Conservation (phyloP, 2,797 vertebrate species). For the Coccyzus lansbergi region DNA sequence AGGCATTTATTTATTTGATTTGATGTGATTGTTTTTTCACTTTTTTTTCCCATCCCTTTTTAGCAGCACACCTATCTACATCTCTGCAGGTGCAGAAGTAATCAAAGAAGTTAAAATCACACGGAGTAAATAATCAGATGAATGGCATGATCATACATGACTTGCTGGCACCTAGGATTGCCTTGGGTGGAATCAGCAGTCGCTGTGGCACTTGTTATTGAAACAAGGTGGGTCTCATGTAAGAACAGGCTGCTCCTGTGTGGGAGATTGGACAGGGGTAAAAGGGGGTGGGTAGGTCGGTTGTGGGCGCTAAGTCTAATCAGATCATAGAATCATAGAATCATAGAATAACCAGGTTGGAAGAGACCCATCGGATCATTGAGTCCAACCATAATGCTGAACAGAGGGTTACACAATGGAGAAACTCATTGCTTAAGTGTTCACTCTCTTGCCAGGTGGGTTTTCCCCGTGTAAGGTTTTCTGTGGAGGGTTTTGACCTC, state of each 20-base stretch:
- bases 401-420: background rate
- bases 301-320: background rate
- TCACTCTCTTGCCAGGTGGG: background rate
- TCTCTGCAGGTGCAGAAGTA: background rate
- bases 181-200: background rate
- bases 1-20: background rate
- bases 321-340: too few relatives aligned
- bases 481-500: background rate
- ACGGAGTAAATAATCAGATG: background rate
- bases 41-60: background rate
- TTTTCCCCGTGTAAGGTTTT: accelerated
- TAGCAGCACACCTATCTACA: background rate
- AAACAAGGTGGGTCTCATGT: background rate
- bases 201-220: background rate
- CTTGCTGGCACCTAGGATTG: background rate
- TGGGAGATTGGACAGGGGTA: background rate
- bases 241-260: background rate
- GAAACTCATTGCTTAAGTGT: background rate
- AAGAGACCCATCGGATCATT: too few relatives aligned
- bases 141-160: background rate
- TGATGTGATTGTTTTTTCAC: background rate
- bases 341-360: too few relatives aligned
- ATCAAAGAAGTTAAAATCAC: background rate
- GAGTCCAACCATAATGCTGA: too few relatives aligned
- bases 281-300: background rate